Evolutionary conservation across 2,888 invertebrate genomes (phyloP).

Genomic region (Nipponacmea schrenckii): DNA sequence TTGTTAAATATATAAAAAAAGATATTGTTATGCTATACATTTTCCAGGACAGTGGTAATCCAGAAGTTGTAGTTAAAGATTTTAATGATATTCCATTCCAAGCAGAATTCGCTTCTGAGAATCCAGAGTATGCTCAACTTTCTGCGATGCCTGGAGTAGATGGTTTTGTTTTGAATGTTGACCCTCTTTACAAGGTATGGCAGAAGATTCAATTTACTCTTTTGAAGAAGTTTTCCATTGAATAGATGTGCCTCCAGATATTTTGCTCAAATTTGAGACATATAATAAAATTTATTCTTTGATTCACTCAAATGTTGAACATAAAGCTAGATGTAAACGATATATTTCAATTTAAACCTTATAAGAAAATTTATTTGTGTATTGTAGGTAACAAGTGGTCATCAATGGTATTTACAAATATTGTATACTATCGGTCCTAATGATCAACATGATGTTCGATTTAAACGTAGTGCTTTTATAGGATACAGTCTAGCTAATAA

Average conservation of each 20-base stretch:
- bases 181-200: slow-evolving; percentile 66
- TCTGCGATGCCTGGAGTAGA: slow-evolving; percentile 63
- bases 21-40: no score
- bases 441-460: slow-evolving; percentile 39
- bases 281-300: no score
- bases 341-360: no score
- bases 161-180: slow-evolving; percentile 67
- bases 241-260: neutral
- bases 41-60: slow-evolving; percentile 63
- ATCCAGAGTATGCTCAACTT: slow-evolving; percentile 48
- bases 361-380: no score
- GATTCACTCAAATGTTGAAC: no score
- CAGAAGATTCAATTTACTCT: neutral
- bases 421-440: slow-evolving; percentile 61
- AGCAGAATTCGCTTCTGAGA: slow-evolving; percentile 62
- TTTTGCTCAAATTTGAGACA: neutral
- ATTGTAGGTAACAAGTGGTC: slow-evolving; percentile 62
- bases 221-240: neutral
- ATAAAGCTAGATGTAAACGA: no score
- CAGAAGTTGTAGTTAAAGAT: slow-evolving; percentile 48
- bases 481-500: neutral
- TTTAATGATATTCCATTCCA: slow-evolving; percentile 61
- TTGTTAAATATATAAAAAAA: neutral
- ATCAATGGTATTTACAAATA: slow-evolving; percentile 68
- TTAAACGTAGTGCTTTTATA: slow-evolving; percentile 36